Conservation (phyloP, 2,113 vertebrate genomes). For the Lepisosteus osseus region DNA sequence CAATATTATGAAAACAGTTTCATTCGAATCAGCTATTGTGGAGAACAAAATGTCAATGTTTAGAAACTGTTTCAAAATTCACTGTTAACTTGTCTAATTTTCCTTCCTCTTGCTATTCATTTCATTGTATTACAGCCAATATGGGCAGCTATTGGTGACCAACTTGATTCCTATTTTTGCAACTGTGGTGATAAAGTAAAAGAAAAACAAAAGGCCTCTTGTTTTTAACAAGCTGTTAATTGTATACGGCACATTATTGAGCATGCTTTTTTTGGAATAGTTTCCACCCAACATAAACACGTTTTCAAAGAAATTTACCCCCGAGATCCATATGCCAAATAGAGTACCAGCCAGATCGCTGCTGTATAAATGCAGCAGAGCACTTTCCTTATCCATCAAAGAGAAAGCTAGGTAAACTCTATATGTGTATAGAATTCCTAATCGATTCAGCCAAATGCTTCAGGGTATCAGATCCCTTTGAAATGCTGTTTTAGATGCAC, state of each 20-base stretch:
- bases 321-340: not conserved
- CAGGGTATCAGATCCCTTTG: constrained; percentile 25
- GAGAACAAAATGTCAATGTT: too few species aligned
- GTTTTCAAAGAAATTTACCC: constrained; percentile 7
- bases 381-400: constrained; percentile 18
- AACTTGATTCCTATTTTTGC: too few species aligned
- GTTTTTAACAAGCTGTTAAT: not conserved
- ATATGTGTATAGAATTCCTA: constrained; percentile 32
- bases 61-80: too few species aligned
- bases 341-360: constrained; percentile 2
- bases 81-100: too few species aligned
- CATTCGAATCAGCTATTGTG: too few species aligned
- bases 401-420: not conserved
- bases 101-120: too few species aligned
- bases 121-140: too few species aligned
- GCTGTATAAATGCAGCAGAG: constrained; percentile 10
- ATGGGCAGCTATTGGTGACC: too few species aligned
- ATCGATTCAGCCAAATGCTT: constrained; percentile 23
- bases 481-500: constrained; percentile 20
- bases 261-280: not conserved
- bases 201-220: not conserved
- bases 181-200: not conserved
- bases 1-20: too few species aligned
- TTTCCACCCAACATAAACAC: constrained; percentile 7
- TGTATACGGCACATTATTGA: not conserved